phyloP scores from a whole-genome alignment of 2,888 invertebrate genomes.

The Leuctra nigra region DNA sequence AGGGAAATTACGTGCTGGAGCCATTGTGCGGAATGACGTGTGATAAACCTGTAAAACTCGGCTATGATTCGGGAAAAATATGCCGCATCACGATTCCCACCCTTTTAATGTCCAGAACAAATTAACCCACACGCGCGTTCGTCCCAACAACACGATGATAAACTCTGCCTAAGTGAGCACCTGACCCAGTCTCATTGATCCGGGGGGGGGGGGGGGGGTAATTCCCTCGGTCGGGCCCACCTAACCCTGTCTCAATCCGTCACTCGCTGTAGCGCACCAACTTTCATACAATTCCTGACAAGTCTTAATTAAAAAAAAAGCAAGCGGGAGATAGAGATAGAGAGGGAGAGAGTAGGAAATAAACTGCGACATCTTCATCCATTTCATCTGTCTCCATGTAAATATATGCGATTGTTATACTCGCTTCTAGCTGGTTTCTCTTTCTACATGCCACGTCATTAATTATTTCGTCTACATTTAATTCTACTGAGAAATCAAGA shows the following conservation, averaged over 20 bases:
- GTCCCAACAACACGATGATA: no score
- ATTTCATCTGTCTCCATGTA: slow-evolving; percentile 13
- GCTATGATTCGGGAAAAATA: no score
- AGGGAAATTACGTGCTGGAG: no score
- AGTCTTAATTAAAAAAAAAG: slow-evolving; percentile 12
- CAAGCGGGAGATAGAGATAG: neutral
- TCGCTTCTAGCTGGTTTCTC: neutral
- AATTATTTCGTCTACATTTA: slow-evolving; percentile 9
- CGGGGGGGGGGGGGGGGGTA: neutral
- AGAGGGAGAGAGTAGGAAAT: neutral
- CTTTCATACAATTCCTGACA: neutral
- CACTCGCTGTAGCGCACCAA: neutral
- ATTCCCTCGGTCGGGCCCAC: slow-evolving; percentile 3
- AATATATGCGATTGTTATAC: slow-evolving; percentile 12
- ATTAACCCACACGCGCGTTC: no score
- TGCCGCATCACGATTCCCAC: no score
- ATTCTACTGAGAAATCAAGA: slow-evolving; percentile 6
- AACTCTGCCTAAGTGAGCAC: no score
- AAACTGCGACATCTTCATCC: slow-evolving; percentile 22
- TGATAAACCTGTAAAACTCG: no score
- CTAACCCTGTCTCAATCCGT: slow-evolving; percentile 11
- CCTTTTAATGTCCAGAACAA: no score
- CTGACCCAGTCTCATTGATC: neutral
- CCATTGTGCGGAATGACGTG: no score
- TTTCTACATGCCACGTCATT: neutral